Conservation (phyloP, 2,888 invertebrate species). For the Sphinx pinastri region DNA sequence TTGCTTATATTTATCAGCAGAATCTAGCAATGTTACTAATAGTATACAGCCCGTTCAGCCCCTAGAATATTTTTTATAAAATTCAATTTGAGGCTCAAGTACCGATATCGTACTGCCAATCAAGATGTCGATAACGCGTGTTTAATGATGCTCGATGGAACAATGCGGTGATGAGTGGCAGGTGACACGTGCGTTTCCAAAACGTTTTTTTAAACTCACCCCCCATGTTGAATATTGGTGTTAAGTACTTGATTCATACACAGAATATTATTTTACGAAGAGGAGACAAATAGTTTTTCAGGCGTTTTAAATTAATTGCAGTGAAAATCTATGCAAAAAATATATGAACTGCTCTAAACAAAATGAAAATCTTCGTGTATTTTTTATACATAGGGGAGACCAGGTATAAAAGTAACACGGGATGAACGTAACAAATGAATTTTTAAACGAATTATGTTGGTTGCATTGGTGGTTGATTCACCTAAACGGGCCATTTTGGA, state of each 20-base stretch:
- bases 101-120: slow-evolving; percentile 29
- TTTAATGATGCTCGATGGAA: slow-evolving; percentile 40
- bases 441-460: too few species aligned
- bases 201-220: slow-evolving; percentile 64
- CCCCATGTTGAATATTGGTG: slow-evolving; percentile 57
- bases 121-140: slow-evolving; percentile 29
- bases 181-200: slow-evolving; percentile 70
- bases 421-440: too few species aligned
- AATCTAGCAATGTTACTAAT: not conserved
- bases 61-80: slow-evolving; percentile 5
- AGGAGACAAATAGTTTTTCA: slow-evolving; percentile 39
- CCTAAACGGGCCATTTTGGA: too few species aligned
- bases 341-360: too few species aligned
- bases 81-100: slow-evolving; percentile 12
- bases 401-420: too few species aligned
- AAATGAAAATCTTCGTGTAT: too few species aligned
- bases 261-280: slow-evolving; percentile 42
- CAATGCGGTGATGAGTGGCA: slow-evolving; percentile 65
- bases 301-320: not conserved
- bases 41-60: not conserved
- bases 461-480: too few species aligned
- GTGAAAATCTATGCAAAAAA: not conserved
- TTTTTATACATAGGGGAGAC: too few species aligned
- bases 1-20: not conserved
- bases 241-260: slow-evolving; percentile 53